Conservation (phyloP, 2,888 invertebrate genomes). For the Scelioninae gen. 1 region DNA sequence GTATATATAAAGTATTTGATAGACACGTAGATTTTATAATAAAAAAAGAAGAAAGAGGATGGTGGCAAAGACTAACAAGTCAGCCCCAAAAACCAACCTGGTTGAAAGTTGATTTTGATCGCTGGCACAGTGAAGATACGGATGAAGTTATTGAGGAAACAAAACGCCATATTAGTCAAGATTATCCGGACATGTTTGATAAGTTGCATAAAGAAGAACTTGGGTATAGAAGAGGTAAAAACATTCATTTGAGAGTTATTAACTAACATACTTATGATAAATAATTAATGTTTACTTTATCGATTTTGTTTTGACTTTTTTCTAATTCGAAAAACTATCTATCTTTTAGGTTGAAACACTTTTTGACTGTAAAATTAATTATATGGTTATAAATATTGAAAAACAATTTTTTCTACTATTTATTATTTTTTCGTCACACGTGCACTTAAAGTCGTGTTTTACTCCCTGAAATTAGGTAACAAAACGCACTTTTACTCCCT, state of each 20-base stretch:
- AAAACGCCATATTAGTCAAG: conserved; percentile 89
- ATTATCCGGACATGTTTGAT: conserved; percentile 91
- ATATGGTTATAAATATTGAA: too few relatives aligned
- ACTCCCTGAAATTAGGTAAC: too few relatives aligned
- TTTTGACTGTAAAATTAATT: too few relatives aligned
- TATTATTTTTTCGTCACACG: too few relatives aligned
- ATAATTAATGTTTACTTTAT: too few relatives aligned
- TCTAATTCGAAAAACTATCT: too few relatives aligned
- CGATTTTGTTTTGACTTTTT: too few relatives aligned
- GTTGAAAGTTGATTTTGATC: conserved; percentile 97
- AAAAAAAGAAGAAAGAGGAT: conserved; percentile 88
- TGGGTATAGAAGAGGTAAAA: conserved; percentile 90
- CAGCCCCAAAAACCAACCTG: conserved; percentile 94
- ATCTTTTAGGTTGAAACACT: too few relatives aligned
- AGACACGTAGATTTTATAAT: conserved; percentile 91
- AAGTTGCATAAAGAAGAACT: conserved; percentile 90
- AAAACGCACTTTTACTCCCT: too few relatives aligned
- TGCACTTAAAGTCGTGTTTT: too few relatives aligned
- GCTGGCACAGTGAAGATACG: conserved; percentile 93
- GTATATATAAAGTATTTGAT: conserved; percentile 88
- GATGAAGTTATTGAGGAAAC: conserved; percentile 87
- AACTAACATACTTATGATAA: too few relatives aligned
- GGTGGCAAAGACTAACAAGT: conserved; percentile 94
- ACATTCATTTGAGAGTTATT: conserved; percentile 38
- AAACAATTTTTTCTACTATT: too few relatives aligned